phyloP scores from a whole-genome alignment of 2,888 invertebrate species.

The Dysmachus trigonus region DNA sequence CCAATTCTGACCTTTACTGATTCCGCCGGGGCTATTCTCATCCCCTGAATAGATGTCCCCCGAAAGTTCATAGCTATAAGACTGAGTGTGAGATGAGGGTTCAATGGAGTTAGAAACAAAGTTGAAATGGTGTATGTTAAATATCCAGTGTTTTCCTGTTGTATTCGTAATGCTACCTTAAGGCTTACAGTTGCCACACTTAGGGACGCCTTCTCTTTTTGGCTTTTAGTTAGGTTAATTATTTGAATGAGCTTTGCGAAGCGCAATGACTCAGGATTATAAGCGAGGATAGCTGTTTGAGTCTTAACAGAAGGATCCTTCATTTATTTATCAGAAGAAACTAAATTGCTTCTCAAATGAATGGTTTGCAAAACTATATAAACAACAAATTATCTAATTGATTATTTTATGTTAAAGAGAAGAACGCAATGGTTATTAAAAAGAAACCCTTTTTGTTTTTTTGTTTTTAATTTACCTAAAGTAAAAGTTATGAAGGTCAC shows the following conservation, averaged over 20 bases:
- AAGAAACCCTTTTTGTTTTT: no score
- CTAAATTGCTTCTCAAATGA: background rate
- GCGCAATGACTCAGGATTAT: background rate
- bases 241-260: background rate
- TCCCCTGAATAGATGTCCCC: background rate
- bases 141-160: background rate
- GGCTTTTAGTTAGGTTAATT: constrained; percentile 2
- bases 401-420: no score
- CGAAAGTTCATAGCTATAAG: background rate
- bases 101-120: background rate
- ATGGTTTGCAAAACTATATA: background rate
- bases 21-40: background rate
- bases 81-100: background rate
- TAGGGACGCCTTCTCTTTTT: background rate
- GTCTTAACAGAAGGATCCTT: background rate
- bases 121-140: background rate
- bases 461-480: no score
- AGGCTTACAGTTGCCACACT: background rate
- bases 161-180: background rate
- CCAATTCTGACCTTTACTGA: background rate
- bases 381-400: background rate
- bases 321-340: background rate
- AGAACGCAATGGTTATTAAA: no score
- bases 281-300: background rate
- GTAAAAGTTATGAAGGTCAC: no score